These are phyloP conservation scores for Agonum fuliginosum DNA, from an alignment of 2,888 invertebrate species.

Conservation along the genomic window DNA sequence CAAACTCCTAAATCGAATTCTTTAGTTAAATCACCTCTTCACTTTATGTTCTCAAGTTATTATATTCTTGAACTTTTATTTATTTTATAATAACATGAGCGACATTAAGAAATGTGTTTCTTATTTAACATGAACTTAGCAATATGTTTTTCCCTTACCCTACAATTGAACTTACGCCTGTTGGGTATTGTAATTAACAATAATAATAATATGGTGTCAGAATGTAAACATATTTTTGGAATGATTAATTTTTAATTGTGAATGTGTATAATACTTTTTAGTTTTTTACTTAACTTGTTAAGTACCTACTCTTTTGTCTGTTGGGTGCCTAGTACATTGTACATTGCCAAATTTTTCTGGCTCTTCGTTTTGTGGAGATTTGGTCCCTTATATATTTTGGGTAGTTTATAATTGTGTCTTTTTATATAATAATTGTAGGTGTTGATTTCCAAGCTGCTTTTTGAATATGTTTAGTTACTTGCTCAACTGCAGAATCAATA, in stretches of 20 bases:
- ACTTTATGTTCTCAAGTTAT: too few relatives aligned
- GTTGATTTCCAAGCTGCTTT: constrained; percentile 12
- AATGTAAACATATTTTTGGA: constrained; percentile 50
- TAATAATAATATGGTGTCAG: constrained; percentile 38
- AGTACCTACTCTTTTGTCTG: constrained; percentile 58
- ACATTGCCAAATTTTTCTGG: constrained; percentile 61
- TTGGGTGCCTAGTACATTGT: constrained; percentile 58
- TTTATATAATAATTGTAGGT: constrained; percentile 2
- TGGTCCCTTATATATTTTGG: constrained; percentile 15
- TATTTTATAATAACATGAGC: too few relatives aligned
- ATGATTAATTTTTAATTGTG: constrained; percentile 55
- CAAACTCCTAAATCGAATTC: too few relatives aligned
- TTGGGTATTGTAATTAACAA: too few relatives aligned
- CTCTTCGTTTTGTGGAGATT: constrained; percentile 43
- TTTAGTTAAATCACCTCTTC: too few relatives aligned
- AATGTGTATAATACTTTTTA: constrained; percentile 58
- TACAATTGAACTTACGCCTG: too few relatives aligned
- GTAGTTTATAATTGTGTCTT: background rate
- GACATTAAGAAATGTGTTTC: too few relatives aligned
- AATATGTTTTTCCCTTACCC: too few relatives aligned
- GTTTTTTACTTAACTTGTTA: constrained; percentile 60
- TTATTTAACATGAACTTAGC: too few relatives aligned
- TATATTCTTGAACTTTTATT: too few relatives aligned
- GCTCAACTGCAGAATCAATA: background rate
- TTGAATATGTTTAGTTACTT: constrained; percentile 8